Base-by-base conservation (phyloP, 2,113 vertebrate genomes). In the Mobula birostris region DNA sequence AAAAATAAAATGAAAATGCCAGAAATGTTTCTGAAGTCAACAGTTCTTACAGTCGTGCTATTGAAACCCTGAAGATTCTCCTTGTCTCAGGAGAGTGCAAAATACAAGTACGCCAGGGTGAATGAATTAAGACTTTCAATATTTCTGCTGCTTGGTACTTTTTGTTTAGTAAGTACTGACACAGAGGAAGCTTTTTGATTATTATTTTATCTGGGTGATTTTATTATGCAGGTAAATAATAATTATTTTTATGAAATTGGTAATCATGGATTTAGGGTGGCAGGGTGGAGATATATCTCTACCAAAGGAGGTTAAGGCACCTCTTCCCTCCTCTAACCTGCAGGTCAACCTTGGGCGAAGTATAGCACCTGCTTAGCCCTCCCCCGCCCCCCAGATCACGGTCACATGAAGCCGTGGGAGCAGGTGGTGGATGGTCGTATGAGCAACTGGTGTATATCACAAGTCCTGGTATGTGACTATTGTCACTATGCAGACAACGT, bases 11-110 rank as follows among this genome's bases (percentile, higher is more conserved):
- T 15, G 32, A 66, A 90, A 66, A 90, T 90, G 85, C 15, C 24
- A 90, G 85, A 61, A 90, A 90, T 90, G 85, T 68, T 90, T 15
- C n/a, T 68, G 85, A n/a, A 68, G 61, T 90, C 29, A 90, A 90
- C 61, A 90, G n/a, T 32, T 90, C 5, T 14, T 90, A 90, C 61
- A 90, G 7, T 66, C 0, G 85, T 12, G 85, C 14, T 66, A 32
- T 66, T 32, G 61, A 90, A 66, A 27, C 61, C 29, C 29, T 2
- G 5, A 66, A 32, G 85, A 32, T 66, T 17, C 12, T 29, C 85
- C 1, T 24, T 19, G 85, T 29, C 14, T 79, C 77, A 79, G n/a
- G n/a, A 79, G 29, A 90, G n/a, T 0, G 29, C 11, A 63, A 66
- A 56, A 36, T 19, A 66, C 32, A 14, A 90, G 15, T 29, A 87